Conservation (phyloP, 2,113 vertebrate genomes). For the Anseranas semipalmata region DNA sequence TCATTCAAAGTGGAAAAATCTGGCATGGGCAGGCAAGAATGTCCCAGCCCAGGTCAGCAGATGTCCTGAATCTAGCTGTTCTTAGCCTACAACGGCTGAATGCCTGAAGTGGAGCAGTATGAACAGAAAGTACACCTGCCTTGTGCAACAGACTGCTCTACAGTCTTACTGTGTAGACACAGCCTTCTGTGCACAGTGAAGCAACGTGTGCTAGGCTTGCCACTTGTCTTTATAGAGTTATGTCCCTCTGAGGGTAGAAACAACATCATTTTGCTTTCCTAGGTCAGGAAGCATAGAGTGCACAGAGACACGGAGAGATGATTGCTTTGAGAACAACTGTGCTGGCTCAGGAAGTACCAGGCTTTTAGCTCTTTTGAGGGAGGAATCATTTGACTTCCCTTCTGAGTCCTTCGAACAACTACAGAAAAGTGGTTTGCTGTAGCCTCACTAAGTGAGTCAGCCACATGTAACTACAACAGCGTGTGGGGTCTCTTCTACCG, state of each 20-base stretch:
- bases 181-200: not conserved
- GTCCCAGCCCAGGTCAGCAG: not conserved
- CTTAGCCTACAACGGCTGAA: not conserved
- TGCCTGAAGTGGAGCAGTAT: not conserved
- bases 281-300: not conserved
- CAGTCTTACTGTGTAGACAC: not conserved
- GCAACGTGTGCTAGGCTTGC: not conserved
- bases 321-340: not conserved
- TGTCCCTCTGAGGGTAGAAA: not conserved
- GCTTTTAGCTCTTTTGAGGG: not conserved
- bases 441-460: not conserved
- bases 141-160: not conserved
- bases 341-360: not conserved
- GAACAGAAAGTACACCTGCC: not conserved
- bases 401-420: not conserved
- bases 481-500: rapidly evolving
- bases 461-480: not conserved
- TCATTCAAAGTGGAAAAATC: not conserved
- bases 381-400: not conserved
- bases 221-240: not conserved
- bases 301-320: not conserved
- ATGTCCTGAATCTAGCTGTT: not conserved
- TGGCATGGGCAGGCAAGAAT: not conserved
- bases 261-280: not conserved
- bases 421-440: rapidly evolving